Evolutionary conservation across 2,888 invertebrate genomes (phyloP).

Genomic region (Lottia gigantea): DNA sequence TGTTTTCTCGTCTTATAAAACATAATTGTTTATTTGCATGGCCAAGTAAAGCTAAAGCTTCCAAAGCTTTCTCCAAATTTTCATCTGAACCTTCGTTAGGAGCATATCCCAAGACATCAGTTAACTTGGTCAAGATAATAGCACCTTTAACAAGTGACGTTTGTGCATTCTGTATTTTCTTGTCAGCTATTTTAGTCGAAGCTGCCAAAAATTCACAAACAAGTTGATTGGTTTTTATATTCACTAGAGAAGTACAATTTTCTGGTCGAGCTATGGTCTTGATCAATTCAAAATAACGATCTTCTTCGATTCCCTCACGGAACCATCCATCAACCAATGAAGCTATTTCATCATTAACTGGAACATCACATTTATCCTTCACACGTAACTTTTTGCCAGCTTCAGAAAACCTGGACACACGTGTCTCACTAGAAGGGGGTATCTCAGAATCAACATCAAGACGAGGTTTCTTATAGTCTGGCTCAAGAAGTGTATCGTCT

Average conservation of each 20-base stretch:
- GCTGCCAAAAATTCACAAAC: neutral
- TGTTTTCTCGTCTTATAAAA: neutral
- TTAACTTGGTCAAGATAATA: neutral
- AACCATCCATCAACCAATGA: neutral
- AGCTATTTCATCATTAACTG: neutral
- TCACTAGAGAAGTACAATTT: neutral
- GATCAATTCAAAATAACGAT: neutral
- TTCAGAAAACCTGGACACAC: no score
- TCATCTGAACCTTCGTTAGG: neutral
- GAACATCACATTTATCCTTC: neutral
- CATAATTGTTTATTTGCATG: conserved; percentile 2
- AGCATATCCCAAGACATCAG: neutral
- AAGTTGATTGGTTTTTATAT: conserved; percentile 7
- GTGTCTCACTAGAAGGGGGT: no score
- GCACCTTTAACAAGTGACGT: neutral
- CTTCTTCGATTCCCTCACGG: neutral
- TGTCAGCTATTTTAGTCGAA: neutral
- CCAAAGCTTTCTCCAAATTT: neutral
- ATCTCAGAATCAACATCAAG: neutral
- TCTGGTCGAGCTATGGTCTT: neutral
- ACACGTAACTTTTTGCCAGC: neutral
- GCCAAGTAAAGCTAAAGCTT: neutral
- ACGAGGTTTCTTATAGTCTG: neutral
- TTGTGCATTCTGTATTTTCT: neutral
- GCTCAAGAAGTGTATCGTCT: no score